phyloP scores from a whole-genome alignment of 2,888 invertebrate genomes.

The Poecilobothrus nobilitatus region DNA sequence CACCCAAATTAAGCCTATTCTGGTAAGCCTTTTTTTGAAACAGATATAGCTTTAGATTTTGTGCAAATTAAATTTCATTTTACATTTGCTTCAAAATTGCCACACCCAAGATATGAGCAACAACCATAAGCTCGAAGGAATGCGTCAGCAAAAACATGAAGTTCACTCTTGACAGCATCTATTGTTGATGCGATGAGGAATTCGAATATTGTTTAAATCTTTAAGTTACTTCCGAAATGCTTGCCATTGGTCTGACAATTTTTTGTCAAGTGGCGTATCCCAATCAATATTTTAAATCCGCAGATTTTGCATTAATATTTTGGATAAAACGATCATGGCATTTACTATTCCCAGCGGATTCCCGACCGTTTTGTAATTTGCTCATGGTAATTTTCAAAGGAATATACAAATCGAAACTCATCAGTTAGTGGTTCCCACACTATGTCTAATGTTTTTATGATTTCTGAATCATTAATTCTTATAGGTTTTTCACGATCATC shows the following conservation, averaged over 20 bases:
- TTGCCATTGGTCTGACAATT: not conserved
- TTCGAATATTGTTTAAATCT: too few species aligned
- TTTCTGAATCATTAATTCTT: constrained; percentile 15
- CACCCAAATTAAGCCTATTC: too few species aligned
- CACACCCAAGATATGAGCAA: too few species aligned
- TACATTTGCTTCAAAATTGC: too few species aligned
- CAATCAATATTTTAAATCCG: constrained; percentile 20
- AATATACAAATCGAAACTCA: constrained; percentile 16
- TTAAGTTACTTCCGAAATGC: not conserved
- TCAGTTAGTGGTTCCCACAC: constrained; percentile 18
- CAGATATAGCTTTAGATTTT: too few species aligned
- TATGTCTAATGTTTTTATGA: constrained; percentile 21
- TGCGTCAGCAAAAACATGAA: too few species aligned
- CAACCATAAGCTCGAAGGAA: too few species aligned
- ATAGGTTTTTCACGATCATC: constrained; percentile 9
- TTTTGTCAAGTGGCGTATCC: constrained; percentile 9
- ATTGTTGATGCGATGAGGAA: too few species aligned
- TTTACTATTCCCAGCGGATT: constrained; percentile 20
- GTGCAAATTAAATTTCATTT: too few species aligned
- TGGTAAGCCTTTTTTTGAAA: too few species aligned
- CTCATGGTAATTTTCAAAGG: constrained; percentile 14
- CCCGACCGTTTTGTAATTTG: constrained; percentile 20
- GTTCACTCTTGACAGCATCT: too few species aligned
- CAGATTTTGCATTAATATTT: constrained; percentile 20
- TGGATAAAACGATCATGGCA: constrained; percentile 19